Conservation (phyloP, 2,888 invertebrate species). For the Nemotelus nigrinus region DNA sequence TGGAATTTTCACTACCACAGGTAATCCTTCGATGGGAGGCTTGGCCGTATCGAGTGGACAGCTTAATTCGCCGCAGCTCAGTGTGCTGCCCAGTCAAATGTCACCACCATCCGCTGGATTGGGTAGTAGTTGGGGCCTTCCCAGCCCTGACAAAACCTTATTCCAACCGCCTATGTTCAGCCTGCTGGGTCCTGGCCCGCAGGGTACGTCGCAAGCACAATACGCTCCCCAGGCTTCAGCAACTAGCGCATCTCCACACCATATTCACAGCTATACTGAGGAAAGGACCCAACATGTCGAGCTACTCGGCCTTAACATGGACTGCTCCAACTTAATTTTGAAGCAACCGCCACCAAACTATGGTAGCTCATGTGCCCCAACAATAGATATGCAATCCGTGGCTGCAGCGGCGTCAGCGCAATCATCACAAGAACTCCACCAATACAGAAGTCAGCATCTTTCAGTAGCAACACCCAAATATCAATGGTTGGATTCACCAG, state of each 20-base stretch:
- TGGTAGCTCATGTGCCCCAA: conserved; percentile 68
- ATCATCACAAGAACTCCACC: conserved; percentile 67
- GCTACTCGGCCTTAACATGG: conserved; percentile 71
- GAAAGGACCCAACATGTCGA: conserved; percentile 68
- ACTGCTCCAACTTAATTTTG: conserved; percentile 68
- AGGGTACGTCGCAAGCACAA: conserved; percentile 69
- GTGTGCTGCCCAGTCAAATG: conserved; percentile 64
- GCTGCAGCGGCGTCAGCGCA: conserved; percentile 54
- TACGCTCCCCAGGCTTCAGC: conserved; percentile 66
- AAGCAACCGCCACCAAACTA: conserved; percentile 73
- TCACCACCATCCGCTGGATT: conserved; percentile 70
- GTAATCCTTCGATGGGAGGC: conserved; percentile 64
- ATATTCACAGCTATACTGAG: conserved; percentile 64
- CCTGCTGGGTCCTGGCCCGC: conserved; percentile 70
- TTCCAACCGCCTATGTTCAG: conserved; percentile 73
- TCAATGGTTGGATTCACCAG: conserved; percentile 71
- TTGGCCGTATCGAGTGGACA: conserved; percentile 56
- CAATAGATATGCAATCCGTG: conserved; percentile 66
- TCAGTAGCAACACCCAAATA: conserved; percentile 70
- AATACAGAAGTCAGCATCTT: conserved; percentile 68
- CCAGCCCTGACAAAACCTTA: conserved; percentile 73
- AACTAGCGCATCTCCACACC: conserved; percentile 62
- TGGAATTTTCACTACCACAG: conserved; percentile 78
- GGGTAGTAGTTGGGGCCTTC: conserved; percentile 78
- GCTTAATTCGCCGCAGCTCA: conserved; percentile 63